A percentile compares a stretch with the other conserved stretches of the same genome.
Evolutionary conservation across 2,888 invertebrate species (phyloP).

Genomic region (Sesia apiformis): DNA sequence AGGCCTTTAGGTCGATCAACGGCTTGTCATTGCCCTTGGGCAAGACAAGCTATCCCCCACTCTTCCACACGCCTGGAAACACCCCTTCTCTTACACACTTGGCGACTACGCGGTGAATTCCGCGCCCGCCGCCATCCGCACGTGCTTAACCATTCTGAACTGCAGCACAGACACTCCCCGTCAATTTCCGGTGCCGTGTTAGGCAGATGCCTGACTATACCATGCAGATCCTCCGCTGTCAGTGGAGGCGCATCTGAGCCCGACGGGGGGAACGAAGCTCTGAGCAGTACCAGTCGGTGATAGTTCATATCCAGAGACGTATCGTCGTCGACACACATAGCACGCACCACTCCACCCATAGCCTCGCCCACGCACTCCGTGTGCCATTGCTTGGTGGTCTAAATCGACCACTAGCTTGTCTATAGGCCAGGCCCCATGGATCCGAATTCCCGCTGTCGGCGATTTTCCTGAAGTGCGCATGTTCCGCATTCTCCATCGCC

Average conservation of each 20-base stretch:
- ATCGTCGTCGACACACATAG: constrained; percentile 23
- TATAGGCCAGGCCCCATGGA: constrained; percentile 15
- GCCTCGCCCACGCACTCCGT: constrained; percentile 7
- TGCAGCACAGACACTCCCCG: background rate
- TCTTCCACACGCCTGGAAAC: constrained; percentile 8
- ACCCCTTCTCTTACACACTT: background rate
- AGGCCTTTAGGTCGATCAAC: too few relatives aligned
- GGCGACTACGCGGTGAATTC: background rate
- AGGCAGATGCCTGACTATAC: background rate
- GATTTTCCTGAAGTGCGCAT: background rate
- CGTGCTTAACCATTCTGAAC: background rate
- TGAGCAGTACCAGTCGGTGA: constrained; percentile 12
- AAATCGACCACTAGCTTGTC: constrained; percentile 9
- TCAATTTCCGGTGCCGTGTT: constrained; percentile 4
- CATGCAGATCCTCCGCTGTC: background rate
- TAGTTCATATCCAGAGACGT: constrained; percentile 6
- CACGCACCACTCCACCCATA: constrained; percentile 8
- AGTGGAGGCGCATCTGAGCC: constrained; percentile 9
- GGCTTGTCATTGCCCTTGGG: constrained; percentile 8
- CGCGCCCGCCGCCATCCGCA: background rate
- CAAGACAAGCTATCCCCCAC: constrained; percentile 3
- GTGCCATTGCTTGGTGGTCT: constrained; percentile 8
- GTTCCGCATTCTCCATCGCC: constrained; percentile 6
- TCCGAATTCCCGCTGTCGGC: constrained; percentile 10
- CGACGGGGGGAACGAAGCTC: constrained; percentile 11